Evolutionary conservation across 2,888 invertebrate species (phyloP), one percentile per base, ranked within the genome.

Genomic region (Drosophila paranaensis): DNA sequence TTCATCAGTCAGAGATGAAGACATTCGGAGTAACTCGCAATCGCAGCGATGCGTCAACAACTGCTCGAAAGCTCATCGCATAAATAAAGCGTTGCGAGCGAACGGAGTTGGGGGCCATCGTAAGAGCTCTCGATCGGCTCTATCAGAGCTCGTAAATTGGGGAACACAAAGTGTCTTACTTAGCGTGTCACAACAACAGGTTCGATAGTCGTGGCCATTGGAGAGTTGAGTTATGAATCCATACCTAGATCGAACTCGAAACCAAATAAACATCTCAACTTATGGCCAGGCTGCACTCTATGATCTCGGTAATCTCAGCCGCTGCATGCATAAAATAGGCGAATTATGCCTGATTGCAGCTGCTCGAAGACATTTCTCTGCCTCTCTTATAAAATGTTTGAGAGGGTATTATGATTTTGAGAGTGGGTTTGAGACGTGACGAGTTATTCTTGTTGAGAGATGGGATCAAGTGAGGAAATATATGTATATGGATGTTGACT

Each of bases 101-200:
- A n/a, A n/a, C n/a, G n/a, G n/a, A 14, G 46, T 4, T n/a, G 27
- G n/a, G 2, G 5, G 14, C 14, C 9, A 65, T 60, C 67, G 65
- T 48, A 57, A 71, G 55, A 60, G 54, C 45, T 37, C 45, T 37
- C 16, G 53, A 35, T 2, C 13, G 30, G 35, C 43, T 56, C 62
- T 80, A 86, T 76, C 65, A 57, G 72, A 64, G 57, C 74, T 67
- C 86, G 74, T 89, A 82, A 89, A 85, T 77, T 65, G 30, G 11
- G 8, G 25, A 8, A 11, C 62, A 61, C 58, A 74, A 70, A 81
- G 77, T 79, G 85, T 66, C 77, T 79, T 79, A 82, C 81, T 85
- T 85, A 77, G 74, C 74, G 51, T 87, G 86, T 87, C 86, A 89
- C 54, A 87, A 87, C 88, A 89, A 64, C 33, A 46, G 60, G n/a